Conservation (phyloP, 1,140 invertebrate genomes). For the Chelonus insularis region DNA sequence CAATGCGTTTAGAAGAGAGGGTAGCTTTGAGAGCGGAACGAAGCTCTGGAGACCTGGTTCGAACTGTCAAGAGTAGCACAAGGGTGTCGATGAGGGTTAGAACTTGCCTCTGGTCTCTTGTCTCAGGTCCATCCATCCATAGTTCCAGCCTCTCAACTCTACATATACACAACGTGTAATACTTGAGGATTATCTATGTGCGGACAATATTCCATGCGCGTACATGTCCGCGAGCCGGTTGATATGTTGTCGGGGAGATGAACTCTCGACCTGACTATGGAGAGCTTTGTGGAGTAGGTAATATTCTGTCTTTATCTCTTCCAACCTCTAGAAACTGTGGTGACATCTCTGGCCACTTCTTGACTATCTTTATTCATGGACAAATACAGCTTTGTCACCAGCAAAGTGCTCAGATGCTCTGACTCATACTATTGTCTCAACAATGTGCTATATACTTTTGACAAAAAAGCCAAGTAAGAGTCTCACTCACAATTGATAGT, state of each 20-base stretch:
- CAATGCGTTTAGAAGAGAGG: constrained; percentile 34
- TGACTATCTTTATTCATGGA: background rate
- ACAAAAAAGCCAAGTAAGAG: background rate
- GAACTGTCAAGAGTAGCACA: background rate
- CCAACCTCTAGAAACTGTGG: no score
- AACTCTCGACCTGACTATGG: background rate
- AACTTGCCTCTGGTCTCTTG: background rate
- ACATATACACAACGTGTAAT: background rate
- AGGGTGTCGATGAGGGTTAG: constrained; percentile 1
- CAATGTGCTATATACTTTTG: background rate
- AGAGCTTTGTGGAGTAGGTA: background rate
- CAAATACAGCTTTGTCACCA: background rate
- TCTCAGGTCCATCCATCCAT: background rate
- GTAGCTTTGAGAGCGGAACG: constrained; percentile 16
- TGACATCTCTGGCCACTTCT: background rate
- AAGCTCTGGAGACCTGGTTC: background rate
- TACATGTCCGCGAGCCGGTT: background rate
- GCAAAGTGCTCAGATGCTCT: background rate
- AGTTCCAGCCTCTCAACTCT: background rate
- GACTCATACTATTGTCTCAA: background rate
- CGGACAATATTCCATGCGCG: background rate
- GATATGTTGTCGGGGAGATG: background rate
- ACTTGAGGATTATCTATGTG: background rate
- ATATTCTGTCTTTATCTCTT: background rate
- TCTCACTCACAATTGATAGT: no score